Conservation (phyloP, 2,888 invertebrate genomes). For the Parnassius mnemosyne region DNA sequence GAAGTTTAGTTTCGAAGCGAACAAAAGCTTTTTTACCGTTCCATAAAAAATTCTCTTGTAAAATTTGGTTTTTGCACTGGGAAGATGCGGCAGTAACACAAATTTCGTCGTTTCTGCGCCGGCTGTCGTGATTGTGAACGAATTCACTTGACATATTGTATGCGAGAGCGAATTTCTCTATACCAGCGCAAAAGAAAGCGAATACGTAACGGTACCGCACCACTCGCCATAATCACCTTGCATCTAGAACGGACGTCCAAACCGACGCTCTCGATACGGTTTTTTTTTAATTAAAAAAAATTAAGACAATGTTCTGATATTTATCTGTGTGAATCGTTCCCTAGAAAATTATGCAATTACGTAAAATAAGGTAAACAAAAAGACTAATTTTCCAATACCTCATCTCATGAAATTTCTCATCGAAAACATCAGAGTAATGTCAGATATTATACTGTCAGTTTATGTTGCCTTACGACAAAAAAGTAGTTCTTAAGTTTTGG, state of each 20-base stretch:
- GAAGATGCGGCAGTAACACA: background rate
- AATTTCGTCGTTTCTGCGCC: background rate
- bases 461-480: too few relatives aligned
- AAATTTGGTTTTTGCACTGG: too few relatives aligned
- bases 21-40: too few relatives aligned
- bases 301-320: too few relatives aligned
- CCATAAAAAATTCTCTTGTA: too few relatives aligned
- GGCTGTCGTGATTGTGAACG: slow-evolving; percentile 21
- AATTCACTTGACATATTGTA: slow-evolving; percentile 16
- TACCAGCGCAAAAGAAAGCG: slow-evolving; percentile 63
- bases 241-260: slow-evolving; percentile 34
- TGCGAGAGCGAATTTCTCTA: slow-evolving; percentile 34
- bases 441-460: too few relatives aligned
- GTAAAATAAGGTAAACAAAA: too few relatives aligned
- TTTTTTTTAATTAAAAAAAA: slow-evolving; percentile 2
- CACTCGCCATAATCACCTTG: slow-evolving; percentile 42
- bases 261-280: slow-evolving; percentile 28
- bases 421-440: too few relatives aligned
- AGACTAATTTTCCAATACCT: background rate
- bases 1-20: too few relatives aligned
- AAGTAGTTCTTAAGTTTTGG: too few relatives aligned
- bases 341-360: too few relatives aligned
- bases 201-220: slow-evolving; percentile 64
- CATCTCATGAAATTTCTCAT: background rate
- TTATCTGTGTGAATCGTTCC: too few relatives aligned